These are phyloP conservation scores for Tamandua tetradactyla DNA, from an alignment of 2,797 vertebrate species.

Conservation along the genomic window DNA sequence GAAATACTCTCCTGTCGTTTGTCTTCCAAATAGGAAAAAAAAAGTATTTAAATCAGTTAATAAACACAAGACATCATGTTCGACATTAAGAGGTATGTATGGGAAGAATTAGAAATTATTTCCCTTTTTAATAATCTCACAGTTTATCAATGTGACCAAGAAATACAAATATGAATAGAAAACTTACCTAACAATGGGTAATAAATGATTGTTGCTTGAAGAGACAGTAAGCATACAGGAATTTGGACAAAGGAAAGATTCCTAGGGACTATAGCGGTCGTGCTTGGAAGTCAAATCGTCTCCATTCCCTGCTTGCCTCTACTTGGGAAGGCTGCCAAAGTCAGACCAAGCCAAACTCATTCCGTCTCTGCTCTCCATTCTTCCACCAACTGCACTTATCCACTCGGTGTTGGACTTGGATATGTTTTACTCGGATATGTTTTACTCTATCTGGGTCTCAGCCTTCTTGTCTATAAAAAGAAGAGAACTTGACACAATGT, in stretches of 20 bases:
- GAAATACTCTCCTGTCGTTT: background rate
- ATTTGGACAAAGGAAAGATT: background rate
- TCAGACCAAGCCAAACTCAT: background rate
- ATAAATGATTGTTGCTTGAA: background rate
- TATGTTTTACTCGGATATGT: background rate
- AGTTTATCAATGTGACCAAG: background rate
- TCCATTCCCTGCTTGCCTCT: background rate
- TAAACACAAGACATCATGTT: background rate
- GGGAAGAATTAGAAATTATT: background rate
- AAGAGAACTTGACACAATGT: background rate
- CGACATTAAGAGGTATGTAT: background rate
- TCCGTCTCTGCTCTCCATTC: background rate
- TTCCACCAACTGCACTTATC: background rate
- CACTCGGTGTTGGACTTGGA: constrained; percentile 48
- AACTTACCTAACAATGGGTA: background rate
- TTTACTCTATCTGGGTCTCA: background rate
- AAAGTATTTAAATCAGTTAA: background rate
- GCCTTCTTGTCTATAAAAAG: constrained; percentile 10
- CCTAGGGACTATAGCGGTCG: too few relatives aligned
- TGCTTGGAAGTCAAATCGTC: background rate
- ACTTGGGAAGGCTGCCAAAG: background rate
- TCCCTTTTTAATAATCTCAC: background rate
- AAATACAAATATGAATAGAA: background rate
- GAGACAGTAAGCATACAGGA: background rate
- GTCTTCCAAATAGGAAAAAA: background rate